phyloP scores from a whole-genome alignment of 2,797 vertebrate species.

The Crenuchus spilurus region DNA sequence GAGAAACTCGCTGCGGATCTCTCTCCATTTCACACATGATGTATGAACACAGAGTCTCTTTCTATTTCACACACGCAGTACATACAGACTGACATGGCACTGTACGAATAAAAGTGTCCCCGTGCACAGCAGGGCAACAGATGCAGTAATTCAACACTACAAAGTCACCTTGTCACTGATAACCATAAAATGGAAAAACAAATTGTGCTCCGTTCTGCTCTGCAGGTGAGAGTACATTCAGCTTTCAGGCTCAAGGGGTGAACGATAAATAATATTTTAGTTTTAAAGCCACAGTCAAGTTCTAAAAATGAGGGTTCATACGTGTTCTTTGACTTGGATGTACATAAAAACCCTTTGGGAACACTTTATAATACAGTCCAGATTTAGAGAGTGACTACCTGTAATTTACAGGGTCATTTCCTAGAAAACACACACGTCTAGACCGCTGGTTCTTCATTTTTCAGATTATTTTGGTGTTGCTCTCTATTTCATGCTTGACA shows the following conservation, averaged over 20 bases:
- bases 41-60: background rate
- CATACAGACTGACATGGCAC: conserved; percentile 16
- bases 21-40: conserved; percentile 28
- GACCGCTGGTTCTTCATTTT: too few relatives aligned
- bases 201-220: conserved; percentile 20
- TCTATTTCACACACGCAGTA: conserved; percentile 22
- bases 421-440: too few relatives aligned
- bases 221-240: conserved; percentile 19
- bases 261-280: background rate
- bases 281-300: background rate
- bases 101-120: conserved; percentile 1
- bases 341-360: background rate
- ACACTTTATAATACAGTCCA: too few relatives aligned
- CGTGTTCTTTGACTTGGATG: background rate
- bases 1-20: conserved; percentile 16
- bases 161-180: conserved; percentile 34
- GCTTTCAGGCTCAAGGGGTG: background rate
- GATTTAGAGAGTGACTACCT: too few relatives aligned
- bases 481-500: too few relatives aligned
- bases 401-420: too few relatives aligned
- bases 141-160: conserved; percentile 20
- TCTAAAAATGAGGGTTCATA: background rate
- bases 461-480: too few relatives aligned
- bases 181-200: conserved; percentile 31
- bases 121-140: conserved; percentile 10